Evolutionary conservation across 2,888 invertebrate species (phyloP), one percentile per base, ranked within the genome.

Genomic region (Bembecia ichneumoniformis): DNA sequence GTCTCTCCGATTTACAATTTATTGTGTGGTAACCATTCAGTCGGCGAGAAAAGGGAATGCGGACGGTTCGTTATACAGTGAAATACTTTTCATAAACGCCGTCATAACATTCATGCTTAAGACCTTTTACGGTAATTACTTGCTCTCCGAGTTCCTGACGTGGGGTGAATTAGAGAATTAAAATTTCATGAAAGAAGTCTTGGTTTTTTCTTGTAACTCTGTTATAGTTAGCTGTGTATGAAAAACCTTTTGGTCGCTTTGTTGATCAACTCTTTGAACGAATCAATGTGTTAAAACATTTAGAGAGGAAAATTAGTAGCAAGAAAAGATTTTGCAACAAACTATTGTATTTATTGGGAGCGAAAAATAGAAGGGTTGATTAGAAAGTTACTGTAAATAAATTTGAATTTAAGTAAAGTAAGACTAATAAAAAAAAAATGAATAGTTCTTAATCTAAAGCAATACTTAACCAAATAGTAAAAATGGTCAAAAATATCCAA

Each of bases 101-200:
- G 79, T 86, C 83, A 87, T 87, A 86, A 86, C 77, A 82, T 84
- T 82, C 75, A 73, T 78, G 82, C 73, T 79, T 77, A 83, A 83
- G 84, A 82, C 86, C 87, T 84, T 82, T 86, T 78, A 84, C 74
- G 57, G 82, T 86, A 86, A 87, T 87, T 86, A 83, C 82, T 71
- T 63, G 61, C 63, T 61, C 59, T 55, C 64, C 58, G 68, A 63
- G 68, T 64, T 67, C 66, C 64, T 62, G 65, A 67, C 59, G 63
- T 59, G 63, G 74, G 77, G 76, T 79, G 79, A 82, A 82, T 82
- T 82, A 82, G 80, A 75, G 67, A 78, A 83, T 83, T 82, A 80
- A 75, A 77, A 72, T 73, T 71, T 74, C 77, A 76, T 79, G 71
- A 82, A 82, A 74, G 77, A 80, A 79, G 72, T 79, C 79, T 79